These are phyloP conservation scores for Mya arenaria DNA, from an alignment of 1,140 invertebrate species.

Conservation along the genomic window DNA sequence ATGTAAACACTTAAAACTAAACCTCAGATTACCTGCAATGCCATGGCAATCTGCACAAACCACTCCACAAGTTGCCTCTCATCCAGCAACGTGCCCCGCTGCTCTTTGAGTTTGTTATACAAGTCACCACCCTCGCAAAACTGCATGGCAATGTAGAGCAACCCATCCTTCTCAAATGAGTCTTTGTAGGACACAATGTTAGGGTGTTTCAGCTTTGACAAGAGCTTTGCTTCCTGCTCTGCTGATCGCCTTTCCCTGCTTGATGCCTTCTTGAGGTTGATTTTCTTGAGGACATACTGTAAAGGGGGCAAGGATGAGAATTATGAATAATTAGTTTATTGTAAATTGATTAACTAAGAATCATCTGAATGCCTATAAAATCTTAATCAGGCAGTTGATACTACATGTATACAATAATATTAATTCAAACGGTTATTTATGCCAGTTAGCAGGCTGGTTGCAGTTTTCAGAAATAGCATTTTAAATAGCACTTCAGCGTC, in stretches of 20 bases:
- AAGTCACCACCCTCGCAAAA: slow-evolving; percentile 84
- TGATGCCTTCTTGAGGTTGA: slow-evolving; percentile 81
- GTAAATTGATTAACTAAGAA: no score
- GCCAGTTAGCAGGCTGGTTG: no score
- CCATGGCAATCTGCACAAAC: slow-evolving; percentile 84
- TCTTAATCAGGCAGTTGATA: no score
- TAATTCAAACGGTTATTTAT: no score
- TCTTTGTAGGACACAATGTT: slow-evolving; percentile 84
- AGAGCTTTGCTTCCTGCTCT: slow-evolving; percentile 82
- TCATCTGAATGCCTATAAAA: no score
- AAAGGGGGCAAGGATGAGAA: slow-evolving; percentile 54
- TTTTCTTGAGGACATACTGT: slow-evolving; percentile 83
- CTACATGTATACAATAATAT: no score
- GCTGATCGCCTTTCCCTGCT: slow-evolving; percentile 81
- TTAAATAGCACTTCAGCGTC: no score
- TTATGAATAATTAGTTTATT: slow-evolving; percentile 6
- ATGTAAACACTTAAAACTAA: background rate
- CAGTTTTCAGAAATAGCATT: no score
- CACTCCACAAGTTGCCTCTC: slow-evolving; percentile 83
- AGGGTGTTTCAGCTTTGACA: slow-evolving; percentile 83
- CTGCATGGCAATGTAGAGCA: slow-evolving; percentile 83
- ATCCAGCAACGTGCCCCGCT: slow-evolving; percentile 78
- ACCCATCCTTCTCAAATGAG: slow-evolving; percentile 82
- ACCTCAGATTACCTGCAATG: slow-evolving; percentile 78
- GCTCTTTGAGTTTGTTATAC: slow-evolving; percentile 82